Evolutionary conservation across 2,888 invertebrate species (phyloP).

Genomic region (Psylliodes chrysocephalus): DNA sequence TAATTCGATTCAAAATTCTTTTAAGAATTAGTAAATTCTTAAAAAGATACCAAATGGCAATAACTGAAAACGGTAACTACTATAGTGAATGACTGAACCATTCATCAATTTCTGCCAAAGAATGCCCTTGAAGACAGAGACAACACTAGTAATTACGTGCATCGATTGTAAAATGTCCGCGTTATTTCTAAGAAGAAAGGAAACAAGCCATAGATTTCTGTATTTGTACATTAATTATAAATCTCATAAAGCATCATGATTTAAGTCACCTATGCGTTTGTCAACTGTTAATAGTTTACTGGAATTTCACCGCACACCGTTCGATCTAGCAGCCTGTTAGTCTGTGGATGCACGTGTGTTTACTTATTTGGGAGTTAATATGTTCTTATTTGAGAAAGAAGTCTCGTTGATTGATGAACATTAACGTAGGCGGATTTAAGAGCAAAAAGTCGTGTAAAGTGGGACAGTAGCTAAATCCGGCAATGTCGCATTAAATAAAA

Average conservation of each 20-base stretch:
- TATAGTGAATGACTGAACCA: background rate
- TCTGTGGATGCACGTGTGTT: slow-evolving; percentile 44
- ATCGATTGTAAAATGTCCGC: slow-evolving; percentile 26
- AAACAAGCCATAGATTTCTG: slow-evolving; percentile 53
- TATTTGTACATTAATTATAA: slow-evolving; percentile 59
- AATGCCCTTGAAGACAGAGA: slow-evolving; percentile 36
- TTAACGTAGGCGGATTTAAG: background rate
- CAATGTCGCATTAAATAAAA: too few relatives aligned
- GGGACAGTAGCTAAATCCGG: too few relatives aligned
- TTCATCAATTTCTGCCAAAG: slow-evolving; percentile 20
- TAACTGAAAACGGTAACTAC: background rate
- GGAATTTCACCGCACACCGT: slow-evolving; percentile 51
- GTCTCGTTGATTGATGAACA: background rate
- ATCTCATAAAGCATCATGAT: slow-evolving; percentile 58
- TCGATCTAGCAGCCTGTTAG: slow-evolving; percentile 38
- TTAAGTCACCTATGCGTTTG: slow-evolving; percentile 52
- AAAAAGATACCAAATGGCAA: background rate
- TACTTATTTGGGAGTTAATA: slow-evolving; percentile 46
- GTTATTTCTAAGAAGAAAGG: slow-evolving; percentile 52
- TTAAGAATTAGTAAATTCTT: background rate
- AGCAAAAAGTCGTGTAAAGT: background rate
- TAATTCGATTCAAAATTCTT: too few relatives aligned
- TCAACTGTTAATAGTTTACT: slow-evolving; percentile 56
- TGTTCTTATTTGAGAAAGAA: slow-evolving; percentile 33
- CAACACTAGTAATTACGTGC: slow-evolving; percentile 36